Base-by-base conservation (phyloP, 2,888 invertebrate species). In the Himalopsyche anomala region DNA sequence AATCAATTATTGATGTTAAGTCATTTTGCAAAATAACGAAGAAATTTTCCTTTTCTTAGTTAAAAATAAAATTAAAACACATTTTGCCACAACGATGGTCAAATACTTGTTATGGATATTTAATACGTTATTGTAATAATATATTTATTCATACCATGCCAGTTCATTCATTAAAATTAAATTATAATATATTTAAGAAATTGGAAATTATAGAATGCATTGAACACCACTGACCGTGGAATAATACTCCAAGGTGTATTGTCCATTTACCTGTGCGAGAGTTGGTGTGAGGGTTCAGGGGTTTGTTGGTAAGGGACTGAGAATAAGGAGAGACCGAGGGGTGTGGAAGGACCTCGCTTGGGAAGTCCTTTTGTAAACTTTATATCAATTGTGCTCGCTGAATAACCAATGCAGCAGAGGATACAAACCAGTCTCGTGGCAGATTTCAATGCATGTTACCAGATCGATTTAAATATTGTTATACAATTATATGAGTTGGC, bases 361-460 rank as follows among this genome's bases (percentile, higher is more conserved):
- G 80, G 82, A 62, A 62, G 62, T 28, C 62, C 62, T 62, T 62
- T 62, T 80, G 80, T 80, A 42, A 80, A 80, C 80, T 38, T 80
- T 80, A 80, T 80, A 80, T 80, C 80, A 80, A 80, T 80, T 80
- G 40, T 80, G 42, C 80, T 80, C 38, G 80, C 80, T 62, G 62
- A 62, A 62, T 62, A 62, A 19, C 62, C 62, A 62, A 19, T 62
- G 62, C 62, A 28, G 28, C 62, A 62, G 62, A 11, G 62, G 19
- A 62, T 19, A 19, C 19, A 11, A 62, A 62, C 62, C 62, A 62
- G 62, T 62, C 11, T 6, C 62, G 19, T 28, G n/a, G 11, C 62
- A 8, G 62, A 62, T 62, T 62, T 62, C 2, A 8, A 62, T 62
- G 11, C 51, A 51, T 51, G 15, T 2, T 51, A 51, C 51, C 1